phyloP scores from a whole-genome alignment of 2,113 vertebrate genomes.

The Chloropsis hardwickii region DNA sequence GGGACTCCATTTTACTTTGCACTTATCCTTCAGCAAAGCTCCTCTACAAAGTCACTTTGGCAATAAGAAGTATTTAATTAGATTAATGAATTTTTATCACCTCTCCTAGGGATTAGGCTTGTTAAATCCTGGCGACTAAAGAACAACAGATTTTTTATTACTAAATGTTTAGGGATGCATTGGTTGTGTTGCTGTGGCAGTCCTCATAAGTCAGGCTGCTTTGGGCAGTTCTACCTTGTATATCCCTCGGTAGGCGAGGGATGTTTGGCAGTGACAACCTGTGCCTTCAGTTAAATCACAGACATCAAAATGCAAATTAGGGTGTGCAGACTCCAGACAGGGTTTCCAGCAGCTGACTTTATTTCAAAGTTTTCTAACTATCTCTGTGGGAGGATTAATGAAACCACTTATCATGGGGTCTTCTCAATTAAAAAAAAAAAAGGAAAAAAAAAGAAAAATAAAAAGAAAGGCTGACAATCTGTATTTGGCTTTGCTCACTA shows the following conservation, averaged over 20 bases:
- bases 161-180: slow-evolving; percentile 80
- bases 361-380: slow-evolving; percentile 66
- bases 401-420: neutral
- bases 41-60: slow-evolving; percentile 94
- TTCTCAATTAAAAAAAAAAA: neutral
- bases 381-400: slow-evolving; percentile 33
- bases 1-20: slow-evolving; percentile 97
- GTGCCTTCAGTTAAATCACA: slow-evolving; percentile 80
- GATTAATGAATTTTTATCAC: slow-evolving; percentile 98
- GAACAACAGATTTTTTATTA: slow-evolving; percentile 96
- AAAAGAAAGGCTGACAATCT: neutral
- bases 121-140: slow-evolving; percentile 91
- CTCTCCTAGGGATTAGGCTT: slow-evolving; percentile 90
- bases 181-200: slow-evolving; percentile 63
- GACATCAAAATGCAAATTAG: slow-evolving; percentile 83
- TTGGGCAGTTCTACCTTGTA: slow-evolving; percentile 82
- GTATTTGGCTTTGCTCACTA: neutral
- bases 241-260: slow-evolving; percentile 70
- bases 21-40: slow-evolving; percentile 98
- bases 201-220: slow-evolving; percentile 78
- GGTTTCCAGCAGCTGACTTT: slow-evolving; percentile 67
- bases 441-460: neutral
- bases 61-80: slow-evolving; percentile 99
- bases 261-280: slow-evolving; percentile 83
- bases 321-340: slow-evolving; percentile 52